Conservation (phyloP, 2,888 invertebrate genomes). For the Caenorhabditis macrosperma region DNA sequence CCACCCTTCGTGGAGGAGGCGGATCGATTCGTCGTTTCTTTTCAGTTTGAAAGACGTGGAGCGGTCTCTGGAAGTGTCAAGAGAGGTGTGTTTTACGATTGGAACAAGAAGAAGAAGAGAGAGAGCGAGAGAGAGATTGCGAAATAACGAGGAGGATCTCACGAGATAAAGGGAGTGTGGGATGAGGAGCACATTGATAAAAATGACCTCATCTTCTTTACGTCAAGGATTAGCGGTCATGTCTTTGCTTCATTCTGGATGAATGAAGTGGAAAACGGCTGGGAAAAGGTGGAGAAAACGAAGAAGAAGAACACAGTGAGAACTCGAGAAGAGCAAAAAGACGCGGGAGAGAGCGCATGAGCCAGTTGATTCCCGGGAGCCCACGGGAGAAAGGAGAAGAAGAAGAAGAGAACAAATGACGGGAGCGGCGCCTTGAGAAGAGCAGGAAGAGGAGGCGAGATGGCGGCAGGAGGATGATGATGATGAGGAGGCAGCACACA, state of each 20-base stretch:
- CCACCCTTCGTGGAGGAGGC: not conserved
- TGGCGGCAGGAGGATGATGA: not conserved
- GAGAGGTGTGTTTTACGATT: no score
- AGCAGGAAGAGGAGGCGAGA: constrained; percentile 14
- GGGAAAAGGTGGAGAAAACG: not conserved
- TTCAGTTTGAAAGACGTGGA: constrained; percentile 23
- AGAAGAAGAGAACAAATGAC: constrained; percentile 19
- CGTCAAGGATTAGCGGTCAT: no score
- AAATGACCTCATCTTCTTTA: no score
- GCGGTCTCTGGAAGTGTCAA: constrained; percentile 18
- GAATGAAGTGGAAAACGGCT: not conserved
- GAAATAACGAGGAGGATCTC: not conserved
- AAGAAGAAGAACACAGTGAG: constrained; percentile 5
- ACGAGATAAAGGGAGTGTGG: constrained; percentile 8
- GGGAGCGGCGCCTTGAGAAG: constrained; percentile 20
- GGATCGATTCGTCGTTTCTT: constrained; percentile 11
- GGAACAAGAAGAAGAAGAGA: no score
- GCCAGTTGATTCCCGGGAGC: constrained; percentile 11
- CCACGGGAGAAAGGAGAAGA: not conserved
- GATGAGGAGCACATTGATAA: not conserved
- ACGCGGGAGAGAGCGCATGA: not conserved
- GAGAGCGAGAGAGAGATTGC: not conserved
- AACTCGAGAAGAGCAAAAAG: no score
- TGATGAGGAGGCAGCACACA: constrained; percentile 3
- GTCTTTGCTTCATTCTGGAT: no score